A percentile compares a stretch with the other conserved stretches of the same genome.
Conservation (phyloP, 2,797 vertebrate species). For the Sarcophilus harrisii region DNA sequence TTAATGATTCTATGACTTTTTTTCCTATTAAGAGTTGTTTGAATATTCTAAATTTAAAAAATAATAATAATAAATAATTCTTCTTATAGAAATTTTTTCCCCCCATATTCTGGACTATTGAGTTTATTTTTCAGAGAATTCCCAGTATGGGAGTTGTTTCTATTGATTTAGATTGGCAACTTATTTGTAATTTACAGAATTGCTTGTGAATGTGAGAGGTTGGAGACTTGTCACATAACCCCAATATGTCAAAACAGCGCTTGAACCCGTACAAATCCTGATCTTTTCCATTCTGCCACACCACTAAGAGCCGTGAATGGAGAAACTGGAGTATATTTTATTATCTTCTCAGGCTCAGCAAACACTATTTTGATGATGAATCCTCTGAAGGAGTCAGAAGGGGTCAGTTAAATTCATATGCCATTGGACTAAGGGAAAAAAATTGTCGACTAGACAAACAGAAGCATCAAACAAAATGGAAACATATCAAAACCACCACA, state of each 20-base stretch:
- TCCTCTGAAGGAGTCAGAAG: neutral
- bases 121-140: neutral
- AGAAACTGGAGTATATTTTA: neutral
- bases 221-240: neutral
- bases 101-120: neutral
- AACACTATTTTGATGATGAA: neutral
- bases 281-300: neutral
- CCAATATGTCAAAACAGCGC: neutral
- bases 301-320: neutral
- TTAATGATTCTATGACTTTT: neutral
- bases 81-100: neutral
- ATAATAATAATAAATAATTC: neutral
- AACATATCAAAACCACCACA: neutral
- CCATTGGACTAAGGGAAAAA: neutral
- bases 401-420: neutral
- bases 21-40: neutral
- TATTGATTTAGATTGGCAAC: neutral
- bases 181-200: neutral
- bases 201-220: neutral
- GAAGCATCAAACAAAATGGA: neutral
- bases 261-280: neutral
- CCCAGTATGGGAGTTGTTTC: neutral
- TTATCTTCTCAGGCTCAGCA: neutral
- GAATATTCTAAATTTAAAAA: neutral
- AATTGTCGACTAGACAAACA: neutral